phyloP scores from a whole-genome alignment of 2,113 vertebrate genomes.

The Hemibagrus wyckioides region DNA sequence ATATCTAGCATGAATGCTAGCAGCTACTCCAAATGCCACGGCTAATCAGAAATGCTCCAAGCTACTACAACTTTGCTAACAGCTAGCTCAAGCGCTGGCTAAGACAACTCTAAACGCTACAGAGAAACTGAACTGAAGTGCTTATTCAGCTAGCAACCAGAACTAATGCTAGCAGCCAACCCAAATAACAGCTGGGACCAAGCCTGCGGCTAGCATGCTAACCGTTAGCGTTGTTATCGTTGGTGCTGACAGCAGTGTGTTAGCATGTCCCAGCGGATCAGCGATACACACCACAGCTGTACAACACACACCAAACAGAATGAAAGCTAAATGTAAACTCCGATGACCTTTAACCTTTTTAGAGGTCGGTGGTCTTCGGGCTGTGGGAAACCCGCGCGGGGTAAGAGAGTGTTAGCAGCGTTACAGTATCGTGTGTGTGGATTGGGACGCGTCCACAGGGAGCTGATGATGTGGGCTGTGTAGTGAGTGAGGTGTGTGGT shows the following conservation, averaged over 20 bases:
- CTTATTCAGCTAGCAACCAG: background rate
- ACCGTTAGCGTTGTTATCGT: background rate
- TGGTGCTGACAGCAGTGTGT: background rate
- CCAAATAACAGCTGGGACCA: background rate
- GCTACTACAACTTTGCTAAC: background rate
- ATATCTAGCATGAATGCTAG: background rate
- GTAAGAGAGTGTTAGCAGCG: no score
- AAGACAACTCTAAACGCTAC: background rate
- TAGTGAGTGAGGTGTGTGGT: background rate
- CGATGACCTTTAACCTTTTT: background rate
- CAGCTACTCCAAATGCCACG: background rate
- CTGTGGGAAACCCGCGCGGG: background rate
- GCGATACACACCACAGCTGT: conserved; percentile 24
- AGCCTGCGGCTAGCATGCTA: background rate
- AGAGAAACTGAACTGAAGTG: background rate
- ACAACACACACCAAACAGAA: conserved; percentile 21
- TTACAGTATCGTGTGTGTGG: background rate
- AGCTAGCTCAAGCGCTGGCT: background rate
- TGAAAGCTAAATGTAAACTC: conserved; percentile 27
- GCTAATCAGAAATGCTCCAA: background rate
- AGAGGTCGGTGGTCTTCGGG: conserved; percentile 12
- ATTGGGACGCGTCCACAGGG: conserved; percentile 10
- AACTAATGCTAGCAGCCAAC: background rate
- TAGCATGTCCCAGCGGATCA: conserved; percentile 16
- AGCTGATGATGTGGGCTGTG: background rate